phyloP scores from a whole-genome alignment of 1,140 invertebrate genomes.

The Micrasema minimum region DNA sequence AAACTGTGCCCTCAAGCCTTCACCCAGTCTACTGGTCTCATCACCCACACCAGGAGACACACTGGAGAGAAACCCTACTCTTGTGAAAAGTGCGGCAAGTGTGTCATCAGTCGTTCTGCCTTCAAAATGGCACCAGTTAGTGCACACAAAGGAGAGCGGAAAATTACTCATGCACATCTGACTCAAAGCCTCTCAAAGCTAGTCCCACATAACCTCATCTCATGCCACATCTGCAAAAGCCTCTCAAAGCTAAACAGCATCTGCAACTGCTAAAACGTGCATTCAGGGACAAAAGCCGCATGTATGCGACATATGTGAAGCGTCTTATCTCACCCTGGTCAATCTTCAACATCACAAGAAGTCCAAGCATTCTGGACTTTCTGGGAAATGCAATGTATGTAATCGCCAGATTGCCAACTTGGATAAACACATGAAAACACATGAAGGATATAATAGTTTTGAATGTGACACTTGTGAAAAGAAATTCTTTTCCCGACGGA shows the following conservation, averaged over 20 bases:
- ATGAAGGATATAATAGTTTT: slow-evolving; percentile 76
- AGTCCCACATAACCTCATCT: too few relatives aligned
- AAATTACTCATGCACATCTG: too few relatives aligned
- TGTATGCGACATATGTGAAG: slow-evolving; percentile 66
- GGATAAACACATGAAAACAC: slow-evolving; percentile 71
- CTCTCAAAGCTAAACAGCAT: slow-evolving; percentile 59
- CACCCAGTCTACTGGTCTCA: slow-evolving; percentile 52
- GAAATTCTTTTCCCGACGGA: slow-evolving; percentile 58
- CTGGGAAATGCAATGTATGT: slow-evolving; percentile 60
- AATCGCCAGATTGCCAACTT: slow-evolving; percentile 60
- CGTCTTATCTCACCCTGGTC: slow-evolving; percentile 69
- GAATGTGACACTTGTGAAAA: slow-evolving; percentile 68
- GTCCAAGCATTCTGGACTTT: slow-evolving; percentile 62
- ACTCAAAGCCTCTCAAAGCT: too few relatives aligned
- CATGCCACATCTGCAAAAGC: slow-evolving; percentile 58
- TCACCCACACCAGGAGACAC: slow-evolving; percentile 66
- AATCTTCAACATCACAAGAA: slow-evolving; percentile 64
- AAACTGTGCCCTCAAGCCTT: slow-evolving; percentile 21
- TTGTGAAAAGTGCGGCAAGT: slow-evolving; percentile 74
- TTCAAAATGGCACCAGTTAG: slow-evolving; percentile 50
- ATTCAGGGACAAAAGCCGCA: slow-evolving; percentile 52
- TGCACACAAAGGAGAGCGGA: slow-evolving; percentile 61
- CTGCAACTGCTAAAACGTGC: slow-evolving; percentile 55
- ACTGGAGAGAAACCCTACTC: slow-evolving; percentile 84
- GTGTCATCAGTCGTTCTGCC: slow-evolving; percentile 58